Percentiles rank a stretch among this genome's conserved stretches.
These are phyloP conservation scores for Sinhomidia bicolor DNA, from an alignment of 2,888 invertebrate species.

Conservation along the genomic window DNA sequence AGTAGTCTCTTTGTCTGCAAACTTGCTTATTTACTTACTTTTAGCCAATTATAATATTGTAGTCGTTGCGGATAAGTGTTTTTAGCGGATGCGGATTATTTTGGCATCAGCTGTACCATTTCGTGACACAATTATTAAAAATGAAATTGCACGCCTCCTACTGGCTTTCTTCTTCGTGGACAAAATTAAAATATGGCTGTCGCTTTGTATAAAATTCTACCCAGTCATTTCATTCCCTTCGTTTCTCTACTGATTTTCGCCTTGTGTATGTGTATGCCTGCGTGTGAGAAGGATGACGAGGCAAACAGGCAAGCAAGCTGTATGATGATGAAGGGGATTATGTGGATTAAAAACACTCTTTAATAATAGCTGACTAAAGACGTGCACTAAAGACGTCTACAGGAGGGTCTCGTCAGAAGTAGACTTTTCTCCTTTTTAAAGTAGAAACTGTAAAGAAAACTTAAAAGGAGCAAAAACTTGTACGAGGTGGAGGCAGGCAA, in stretches of 20 bases:
- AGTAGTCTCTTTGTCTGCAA: background rate
- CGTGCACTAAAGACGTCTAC: background rate
- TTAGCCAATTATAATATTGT: background rate
- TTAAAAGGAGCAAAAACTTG: too few species aligned
- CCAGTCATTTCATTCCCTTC: too few species aligned
- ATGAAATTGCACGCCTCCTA: conserved; percentile 51
- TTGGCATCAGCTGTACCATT: conserved; percentile 57
- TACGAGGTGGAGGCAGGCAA: too few species aligned
- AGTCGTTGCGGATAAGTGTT: background rate
- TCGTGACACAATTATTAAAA: conserved; percentile 65
- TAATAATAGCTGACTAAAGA: background rate
- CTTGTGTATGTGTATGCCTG: too few species aligned
- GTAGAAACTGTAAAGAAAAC: too few species aligned
- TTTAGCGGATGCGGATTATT: conserved; percentile 43
- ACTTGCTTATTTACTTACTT: background rate
- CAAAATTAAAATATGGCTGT: conserved; percentile 45
- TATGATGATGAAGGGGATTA: background rate
- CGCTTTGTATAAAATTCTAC: background rate
- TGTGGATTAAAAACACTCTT: conserved; percentile 23
- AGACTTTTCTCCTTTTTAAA: background rate
- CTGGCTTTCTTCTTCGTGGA: background rate
- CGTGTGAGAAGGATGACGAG: background rate
- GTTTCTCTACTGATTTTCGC: too few species aligned
- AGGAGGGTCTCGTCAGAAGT: background rate
- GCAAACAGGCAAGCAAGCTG: background rate